phyloP scores from a whole-genome alignment of 2,113 vertebrate genomes.

The Phoenicopterus ruber region DNA sequence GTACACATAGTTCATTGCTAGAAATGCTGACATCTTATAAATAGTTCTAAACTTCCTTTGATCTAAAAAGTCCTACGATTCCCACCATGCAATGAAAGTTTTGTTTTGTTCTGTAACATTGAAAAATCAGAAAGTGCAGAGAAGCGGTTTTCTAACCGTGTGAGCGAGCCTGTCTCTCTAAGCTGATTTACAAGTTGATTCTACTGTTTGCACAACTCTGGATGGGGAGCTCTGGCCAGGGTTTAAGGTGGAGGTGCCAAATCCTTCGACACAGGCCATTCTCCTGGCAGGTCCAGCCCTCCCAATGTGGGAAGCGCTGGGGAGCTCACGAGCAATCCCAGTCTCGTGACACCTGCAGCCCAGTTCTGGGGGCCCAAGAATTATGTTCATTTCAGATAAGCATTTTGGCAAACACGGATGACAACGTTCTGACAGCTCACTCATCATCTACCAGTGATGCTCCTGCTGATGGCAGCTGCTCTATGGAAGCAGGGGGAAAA shows the following conservation, averaged over 20 bases:
- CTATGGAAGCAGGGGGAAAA: not conserved
- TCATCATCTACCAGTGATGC: not conserved
- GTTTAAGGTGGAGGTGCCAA: not conserved
- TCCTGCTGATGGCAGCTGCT: not conserved
- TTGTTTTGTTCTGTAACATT: not conserved
- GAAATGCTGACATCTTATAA: not conserved
- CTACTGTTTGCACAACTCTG: not conserved
- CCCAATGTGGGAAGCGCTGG: not conserved
- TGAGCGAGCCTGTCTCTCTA: not conserved
- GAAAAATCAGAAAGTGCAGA: not conserved
- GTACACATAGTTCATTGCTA: not conserved
- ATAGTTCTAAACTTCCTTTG: not conserved
- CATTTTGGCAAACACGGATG: not conserved
- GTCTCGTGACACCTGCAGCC: not conserved
- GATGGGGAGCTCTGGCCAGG: not conserved
- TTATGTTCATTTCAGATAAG: not conserved
- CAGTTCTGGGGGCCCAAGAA: constrained; percentile 7
- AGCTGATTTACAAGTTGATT: not conserved
- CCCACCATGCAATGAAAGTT: not conserved
- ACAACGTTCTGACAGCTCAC: not conserved
- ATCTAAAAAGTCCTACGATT: not conserved
- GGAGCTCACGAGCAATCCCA: not conserved
- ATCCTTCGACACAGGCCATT: not conserved
- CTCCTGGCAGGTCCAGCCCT: not conserved
- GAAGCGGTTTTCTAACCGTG: not conserved